Percentiles rank a stretch among this genome's conserved stretches.
phyloP scores from a whole-genome alignment of 2,888 invertebrate genomes.

The Caenorhabditis plicata region DNA sequence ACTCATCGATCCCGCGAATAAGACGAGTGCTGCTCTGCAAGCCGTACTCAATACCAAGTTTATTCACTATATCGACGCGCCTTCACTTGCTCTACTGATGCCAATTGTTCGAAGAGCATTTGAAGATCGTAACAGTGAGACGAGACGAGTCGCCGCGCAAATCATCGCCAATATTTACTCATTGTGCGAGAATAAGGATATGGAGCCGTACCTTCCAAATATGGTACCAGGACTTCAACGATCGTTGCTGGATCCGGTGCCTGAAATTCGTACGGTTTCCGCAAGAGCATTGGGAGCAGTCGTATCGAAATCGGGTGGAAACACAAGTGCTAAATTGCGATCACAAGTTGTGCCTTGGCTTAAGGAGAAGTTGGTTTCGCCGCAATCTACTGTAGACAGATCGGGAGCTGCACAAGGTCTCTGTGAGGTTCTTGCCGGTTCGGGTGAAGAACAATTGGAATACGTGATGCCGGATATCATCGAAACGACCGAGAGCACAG shows the following conservation, averaged over 20 bases:
- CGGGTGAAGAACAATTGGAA: conserved; percentile 90
- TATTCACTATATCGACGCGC: conserved; percentile 98
- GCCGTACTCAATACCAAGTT: conserved; percentile 73
- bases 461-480: conserved; percentile 82
- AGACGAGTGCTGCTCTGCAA: conserved; percentile 71
- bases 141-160: conserved; percentile 97
- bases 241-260: conserved; percentile 93
- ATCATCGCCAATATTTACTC: conserved; percentile 99
- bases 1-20: conserved; percentile 77
- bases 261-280: conserved; percentile 93
- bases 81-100: conserved; percentile 97
- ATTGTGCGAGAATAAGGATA: conserved; percentile 94
- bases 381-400: conserved; percentile 87
- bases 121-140: conserved; percentile 94
- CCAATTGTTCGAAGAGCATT: conserved; percentile 97
- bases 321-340: conserved; percentile 80
- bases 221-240: conserved; percentile 95
- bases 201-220: conserved; percentile 90
- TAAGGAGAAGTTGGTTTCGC: conserved; percentile 94
- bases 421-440: conserved; percentile 81
- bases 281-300: conserved; percentile 75
- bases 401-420: conserved; percentile 87
- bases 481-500: conserved; percentile 58
- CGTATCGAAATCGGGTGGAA: conserved; percentile 48
- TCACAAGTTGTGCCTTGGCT: conserved; percentile 93